Evolutionary conservation across 2,113 vertebrate genomes (phyloP).

Genomic region (Zosterops pallidus): DNA sequence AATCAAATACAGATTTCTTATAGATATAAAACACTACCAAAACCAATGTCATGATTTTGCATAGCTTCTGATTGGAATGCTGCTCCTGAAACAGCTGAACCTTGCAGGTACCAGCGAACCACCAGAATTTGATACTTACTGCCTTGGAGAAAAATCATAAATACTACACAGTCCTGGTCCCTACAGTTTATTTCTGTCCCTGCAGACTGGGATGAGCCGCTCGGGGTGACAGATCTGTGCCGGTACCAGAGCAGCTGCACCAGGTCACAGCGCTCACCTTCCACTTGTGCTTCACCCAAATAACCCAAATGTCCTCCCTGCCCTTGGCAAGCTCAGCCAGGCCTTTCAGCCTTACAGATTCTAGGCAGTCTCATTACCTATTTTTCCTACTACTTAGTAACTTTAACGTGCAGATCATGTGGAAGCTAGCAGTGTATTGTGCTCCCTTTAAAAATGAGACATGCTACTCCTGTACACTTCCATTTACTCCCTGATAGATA

Average conservation of each 20-base stretch:
- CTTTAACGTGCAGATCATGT: background rate
- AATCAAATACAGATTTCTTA: background rate
- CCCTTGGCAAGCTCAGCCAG: background rate
- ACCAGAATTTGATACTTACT: too few relatives aligned
- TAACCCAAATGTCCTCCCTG: background rate
- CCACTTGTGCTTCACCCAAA: rapidly evolving
- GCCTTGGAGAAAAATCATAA: too few relatives aligned
- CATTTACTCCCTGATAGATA: background rate
- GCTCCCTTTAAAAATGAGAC: background rate
- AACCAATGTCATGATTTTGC: background rate
- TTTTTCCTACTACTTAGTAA: background rate
- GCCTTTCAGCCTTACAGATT: background rate
- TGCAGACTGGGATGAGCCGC: rapidly evolving
- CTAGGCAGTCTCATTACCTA: background rate
- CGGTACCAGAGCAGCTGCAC: background rate
- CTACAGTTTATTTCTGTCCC: too few relatives aligned
- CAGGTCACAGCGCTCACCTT: background rate
- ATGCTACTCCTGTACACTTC: background rate
- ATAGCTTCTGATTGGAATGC: background rate
- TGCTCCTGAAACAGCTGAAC: background rate
- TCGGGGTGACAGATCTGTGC: background rate
- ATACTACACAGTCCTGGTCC: rapidly evolving
- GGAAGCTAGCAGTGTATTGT: background rate
- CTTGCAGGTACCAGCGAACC: too few relatives aligned
- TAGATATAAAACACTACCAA: background rate